These are phyloP conservation scores for Macaca fascicularis DNA, from an alignment of 2,113 vertebrate genomes.

Conservation along the genomic window DNA sequence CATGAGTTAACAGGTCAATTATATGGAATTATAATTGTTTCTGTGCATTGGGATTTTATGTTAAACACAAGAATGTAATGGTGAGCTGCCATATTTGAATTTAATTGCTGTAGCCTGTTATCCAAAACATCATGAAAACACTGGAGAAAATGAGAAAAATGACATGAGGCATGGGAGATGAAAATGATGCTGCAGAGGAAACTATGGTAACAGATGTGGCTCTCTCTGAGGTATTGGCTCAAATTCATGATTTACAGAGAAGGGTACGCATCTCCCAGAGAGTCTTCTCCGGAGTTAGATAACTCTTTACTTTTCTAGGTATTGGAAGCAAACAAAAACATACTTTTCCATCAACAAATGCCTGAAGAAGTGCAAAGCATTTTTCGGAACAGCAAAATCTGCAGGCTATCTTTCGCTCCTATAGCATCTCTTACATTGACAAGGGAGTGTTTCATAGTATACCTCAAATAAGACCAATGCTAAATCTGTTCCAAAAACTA, in stretches of 20 bases:
- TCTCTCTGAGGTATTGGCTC: not conserved
- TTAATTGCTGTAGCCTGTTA: constrained; percentile 61
- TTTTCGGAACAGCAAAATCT: constrained; percentile 37
- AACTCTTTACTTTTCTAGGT: constrained; percentile 39
- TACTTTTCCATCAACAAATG: not conserved
- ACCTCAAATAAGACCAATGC: constrained; percentile 35
- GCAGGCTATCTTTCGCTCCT: constrained; percentile 38
- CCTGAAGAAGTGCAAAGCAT: constrained; percentile 22
- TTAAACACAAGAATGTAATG: constrained; percentile 66
- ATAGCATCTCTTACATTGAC: not conserved
- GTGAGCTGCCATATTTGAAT: constrained; percentile 48
- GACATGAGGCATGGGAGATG: constrained; percentile 52
- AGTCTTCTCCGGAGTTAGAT: constrained; percentile 24
- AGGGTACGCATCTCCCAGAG: not conserved
- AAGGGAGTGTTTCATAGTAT: not conserved
- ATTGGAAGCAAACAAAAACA: not conserved
- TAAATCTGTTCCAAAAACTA: constrained; percentile 27
- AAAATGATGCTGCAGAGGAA: constrained; percentile 45
- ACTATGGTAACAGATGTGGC: constrained; percentile 40
- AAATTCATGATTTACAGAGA: constrained; percentile 51
- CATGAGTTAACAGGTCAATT: constrained; percentile 60
- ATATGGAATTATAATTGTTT: constrained; percentile 64
- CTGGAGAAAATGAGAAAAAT: constrained; percentile 67
- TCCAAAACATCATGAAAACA: constrained; percentile 64
- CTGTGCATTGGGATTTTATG: constrained; percentile 66